phyloP scores from a whole-genome alignment of 1,140 invertebrate genomes.

The Lordiphosa mommai region DNA sequence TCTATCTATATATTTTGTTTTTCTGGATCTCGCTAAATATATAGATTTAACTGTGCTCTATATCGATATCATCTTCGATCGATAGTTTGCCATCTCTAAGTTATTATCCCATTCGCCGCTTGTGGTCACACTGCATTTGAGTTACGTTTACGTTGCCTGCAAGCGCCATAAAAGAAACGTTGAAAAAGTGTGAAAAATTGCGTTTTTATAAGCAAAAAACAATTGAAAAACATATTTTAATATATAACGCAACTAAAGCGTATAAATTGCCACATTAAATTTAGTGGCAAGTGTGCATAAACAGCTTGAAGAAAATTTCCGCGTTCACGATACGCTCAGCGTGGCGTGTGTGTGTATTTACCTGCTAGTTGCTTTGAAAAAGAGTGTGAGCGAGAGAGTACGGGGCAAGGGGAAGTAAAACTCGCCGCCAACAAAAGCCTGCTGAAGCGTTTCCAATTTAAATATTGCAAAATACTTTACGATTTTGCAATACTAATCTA shows the following conservation, averaged over 20 bases:
- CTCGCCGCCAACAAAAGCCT: conserved; percentile 32
- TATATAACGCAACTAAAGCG: conserved; percentile 6
- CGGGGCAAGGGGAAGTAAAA: conserved; percentile 18
- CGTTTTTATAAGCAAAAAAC: conserved; percentile 20
- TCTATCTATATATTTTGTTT: too few species aligned
- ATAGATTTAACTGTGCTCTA: not conserved
- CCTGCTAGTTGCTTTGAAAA: conserved; percentile 50
- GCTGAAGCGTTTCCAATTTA: conserved; percentile 37
- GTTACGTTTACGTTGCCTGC: conserved; percentile 49
- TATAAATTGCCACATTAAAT: conserved; percentile 3
- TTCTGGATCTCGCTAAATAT: too few species aligned
- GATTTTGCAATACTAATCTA: conserved; percentile 17
- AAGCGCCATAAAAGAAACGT: conserved; percentile 26
- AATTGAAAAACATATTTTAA: conserved; percentile 21
- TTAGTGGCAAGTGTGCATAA: conserved; percentile 24
- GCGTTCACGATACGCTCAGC: conserved; percentile 64
- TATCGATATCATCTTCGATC: not conserved
- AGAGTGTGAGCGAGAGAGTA: conserved; percentile 38
- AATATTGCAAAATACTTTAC: conserved; percentile 47
- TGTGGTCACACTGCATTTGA: conserved; percentile 30
- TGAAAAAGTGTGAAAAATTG: conserved; percentile 33
- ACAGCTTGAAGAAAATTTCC: conserved; percentile 57
- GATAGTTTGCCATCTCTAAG: not conserved
- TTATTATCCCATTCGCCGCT: too few species aligned
- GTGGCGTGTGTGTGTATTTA: conserved; percentile 67